Evolutionary conservation across 2,797 vertebrate genomes (phyloP), one percentile per base, ranked within the genome.

Genomic region (Sebastes wilsoni): DNA sequence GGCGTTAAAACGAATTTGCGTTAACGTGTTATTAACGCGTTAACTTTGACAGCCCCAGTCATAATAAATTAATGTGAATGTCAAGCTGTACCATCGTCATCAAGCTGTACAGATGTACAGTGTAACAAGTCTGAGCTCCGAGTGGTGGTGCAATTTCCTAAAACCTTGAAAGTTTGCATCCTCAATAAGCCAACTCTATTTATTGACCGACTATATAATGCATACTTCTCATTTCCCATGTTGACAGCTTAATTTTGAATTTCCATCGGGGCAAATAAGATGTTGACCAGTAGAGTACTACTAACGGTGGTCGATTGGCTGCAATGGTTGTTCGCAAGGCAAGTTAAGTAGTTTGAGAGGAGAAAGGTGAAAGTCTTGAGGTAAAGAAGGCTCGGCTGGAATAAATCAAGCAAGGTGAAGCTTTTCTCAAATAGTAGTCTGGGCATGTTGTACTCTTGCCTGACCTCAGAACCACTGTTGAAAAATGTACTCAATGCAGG

Each of bases 141-240:
- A n/a, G 38, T 62, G 25, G 42, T 65, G 61, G 8, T 46, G n/a
- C 27, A 59, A 11, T 27, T 52, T 52, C 54, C 42, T 4, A 75
- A 72, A 75, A 67, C 27, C 27, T 18, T 62, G n/a, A 70, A 64
- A 77, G 59, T 55, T 42, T 69, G 28, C 8, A 73, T 66, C 25
- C 46, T 66, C 13, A 20, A 61, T 59, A 58, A 36, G 25, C 72
- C 46, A 27, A 46, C 8, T 34, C 22, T 10, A 61, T 69, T 72
- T 72, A 73, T 49, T 55, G 60, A 71, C 42, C 12, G 9, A 71
- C 36, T 72, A 62, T n/a, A 32, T 72, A 67, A 72, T 52, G 46
- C 23, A 75, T 18, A 66, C 77, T 49, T 82, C 49, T 82, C 23
- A 79, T 65, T 71, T 73, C 32, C 34, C 20, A 62, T 65, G 36